phyloP scores from a whole-genome alignment of 2,888 invertebrate genomes.

The Aphrophora alni region DNA sequence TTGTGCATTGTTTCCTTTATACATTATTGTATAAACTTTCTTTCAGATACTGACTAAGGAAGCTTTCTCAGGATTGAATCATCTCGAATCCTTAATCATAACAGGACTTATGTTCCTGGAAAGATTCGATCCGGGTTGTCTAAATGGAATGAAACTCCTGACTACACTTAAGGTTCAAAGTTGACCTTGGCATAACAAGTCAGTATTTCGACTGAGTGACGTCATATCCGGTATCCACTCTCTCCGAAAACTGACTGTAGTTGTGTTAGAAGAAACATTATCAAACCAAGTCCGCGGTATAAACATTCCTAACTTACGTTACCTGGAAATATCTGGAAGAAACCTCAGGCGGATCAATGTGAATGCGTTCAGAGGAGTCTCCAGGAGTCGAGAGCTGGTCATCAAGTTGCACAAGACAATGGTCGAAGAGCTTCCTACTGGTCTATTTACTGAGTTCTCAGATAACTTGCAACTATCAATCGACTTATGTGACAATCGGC shows the following conservation, averaged over 20 bases:
- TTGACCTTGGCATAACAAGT: conserved; percentile 64
- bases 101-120: conserved; percentile 75
- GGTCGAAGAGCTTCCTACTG: conserved; percentile 78
- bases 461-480: conserved; percentile 78
- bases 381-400: conserved; percentile 51
- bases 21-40: too few species aligned
- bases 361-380: conserved; percentile 76
- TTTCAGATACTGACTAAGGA: conserved; percentile 71
- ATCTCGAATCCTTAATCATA: conserved; percentile 76
- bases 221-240: conserved; percentile 60
- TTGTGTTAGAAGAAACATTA: conserved; percentile 31
- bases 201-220: conserved; percentile 68
- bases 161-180: conserved; percentile 75
- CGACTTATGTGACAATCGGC: conserved; percentile 81
- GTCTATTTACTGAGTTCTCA: conserved; percentile 77
- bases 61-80: conserved; percentile 72
- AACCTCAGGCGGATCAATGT: conserved; percentile 76
- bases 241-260: conserved; percentile 54
- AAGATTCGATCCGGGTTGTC: conserved; percentile 75
- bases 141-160: conserved; percentile 74
- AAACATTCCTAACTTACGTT: conserved; percentile 64
- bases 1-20: too few species aligned
- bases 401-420: conserved; percentile 66
- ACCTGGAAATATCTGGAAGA: conserved; percentile 79
- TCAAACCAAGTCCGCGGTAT: conserved; percentile 26